Conservation (phyloP, 2,888 invertebrate genomes). For the Diaprepes abbreviatus region DNA sequence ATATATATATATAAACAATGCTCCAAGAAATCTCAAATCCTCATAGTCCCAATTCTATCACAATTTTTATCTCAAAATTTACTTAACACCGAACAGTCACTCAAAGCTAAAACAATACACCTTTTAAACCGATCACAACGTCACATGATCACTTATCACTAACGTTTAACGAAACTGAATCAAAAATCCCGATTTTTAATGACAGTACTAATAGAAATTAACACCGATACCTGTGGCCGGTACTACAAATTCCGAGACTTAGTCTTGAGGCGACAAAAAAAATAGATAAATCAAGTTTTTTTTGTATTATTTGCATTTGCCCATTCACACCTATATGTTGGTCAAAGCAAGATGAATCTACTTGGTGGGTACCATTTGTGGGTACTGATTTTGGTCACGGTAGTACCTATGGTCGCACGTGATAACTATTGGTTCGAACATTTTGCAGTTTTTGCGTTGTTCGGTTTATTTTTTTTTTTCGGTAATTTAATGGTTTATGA, state of each 20-base stretch:
- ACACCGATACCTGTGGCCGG: too few species aligned
- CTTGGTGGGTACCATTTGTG: conserved; percentile 22
- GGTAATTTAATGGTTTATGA: background rate
- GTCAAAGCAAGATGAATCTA: conserved; percentile 32
- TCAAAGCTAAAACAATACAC: background rate
- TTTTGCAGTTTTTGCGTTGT: conserved; percentile 43
- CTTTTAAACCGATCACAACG: background rate
- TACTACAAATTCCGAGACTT: background rate
- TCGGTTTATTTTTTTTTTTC: background rate
- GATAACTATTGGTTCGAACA: conserved; percentile 39
- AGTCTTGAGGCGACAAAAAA: background rate
- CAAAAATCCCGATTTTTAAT: too few species aligned
- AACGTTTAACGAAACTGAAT: background rate
- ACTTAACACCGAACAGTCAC: background rate
- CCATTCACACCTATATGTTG: conserved; percentile 27
- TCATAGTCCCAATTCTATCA: too few species aligned
- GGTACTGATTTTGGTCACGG: conserved; percentile 47
- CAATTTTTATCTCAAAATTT: background rate
- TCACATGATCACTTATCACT: conserved; percentile 9
- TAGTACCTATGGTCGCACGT: conserved; percentile 39
- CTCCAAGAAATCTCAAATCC: too few species aligned
- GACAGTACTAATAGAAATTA: too few species aligned
- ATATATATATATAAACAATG: too few species aligned
- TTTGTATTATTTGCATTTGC: conserved; percentile 22
- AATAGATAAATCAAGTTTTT: conserved; percentile 28